A percentile compares a stretch with the other conserved stretches of the same genome.
phyloP scores from a whole-genome alignment of 1,140 invertebrate genomes.

The Trialeurodes vaporariorum region DNA sequence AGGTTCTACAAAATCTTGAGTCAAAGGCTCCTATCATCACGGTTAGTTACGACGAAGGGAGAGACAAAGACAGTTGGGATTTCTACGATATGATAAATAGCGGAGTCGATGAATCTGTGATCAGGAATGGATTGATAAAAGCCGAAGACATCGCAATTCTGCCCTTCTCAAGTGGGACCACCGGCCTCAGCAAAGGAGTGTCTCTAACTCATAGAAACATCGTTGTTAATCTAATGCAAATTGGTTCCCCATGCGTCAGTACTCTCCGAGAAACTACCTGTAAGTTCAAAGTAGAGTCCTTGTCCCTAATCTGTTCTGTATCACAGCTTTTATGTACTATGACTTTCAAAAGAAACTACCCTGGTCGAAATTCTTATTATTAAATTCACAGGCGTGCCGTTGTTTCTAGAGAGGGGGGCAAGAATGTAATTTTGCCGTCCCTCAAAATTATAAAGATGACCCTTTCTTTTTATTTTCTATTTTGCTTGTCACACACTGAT shows the following conservation, averaged over 20 bases:
- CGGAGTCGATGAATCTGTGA: slow-evolving; percentile 1
- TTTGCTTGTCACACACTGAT: no score
- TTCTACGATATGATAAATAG: slow-evolving; percentile 16
- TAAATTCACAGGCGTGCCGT: no score
- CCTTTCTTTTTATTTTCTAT: no score
- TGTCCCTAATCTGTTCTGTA: no score
- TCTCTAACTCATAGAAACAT: slow-evolving; percentile 62
- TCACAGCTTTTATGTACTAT: no score
- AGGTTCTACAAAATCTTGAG: slow-evolving; percentile 38
- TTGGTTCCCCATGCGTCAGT: neutral
- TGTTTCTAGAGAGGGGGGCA: no score
- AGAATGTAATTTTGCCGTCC: no score
- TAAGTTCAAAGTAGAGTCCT: no score
- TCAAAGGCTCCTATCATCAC: slow-evolving; percentile 25
- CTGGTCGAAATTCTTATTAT: no score
- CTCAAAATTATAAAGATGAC: no score
- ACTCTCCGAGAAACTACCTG: slow-evolving; percentile 9
- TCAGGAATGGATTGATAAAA: slow-evolving; percentile 8
- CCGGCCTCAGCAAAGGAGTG: slow-evolving; percentile 75
- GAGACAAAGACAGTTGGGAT: slow-evolving; percentile 13
- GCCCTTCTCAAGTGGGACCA: slow-evolving; percentile 53
- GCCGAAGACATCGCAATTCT: slow-evolving; percentile 33
- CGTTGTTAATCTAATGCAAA: slow-evolving; percentile 8
- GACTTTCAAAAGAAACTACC: no score
- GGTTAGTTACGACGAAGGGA: slow-evolving; percentile 8